Evolutionary conservation across 2,113 vertebrate species (phyloP).

Genomic region (Rattus rattus): DNA sequence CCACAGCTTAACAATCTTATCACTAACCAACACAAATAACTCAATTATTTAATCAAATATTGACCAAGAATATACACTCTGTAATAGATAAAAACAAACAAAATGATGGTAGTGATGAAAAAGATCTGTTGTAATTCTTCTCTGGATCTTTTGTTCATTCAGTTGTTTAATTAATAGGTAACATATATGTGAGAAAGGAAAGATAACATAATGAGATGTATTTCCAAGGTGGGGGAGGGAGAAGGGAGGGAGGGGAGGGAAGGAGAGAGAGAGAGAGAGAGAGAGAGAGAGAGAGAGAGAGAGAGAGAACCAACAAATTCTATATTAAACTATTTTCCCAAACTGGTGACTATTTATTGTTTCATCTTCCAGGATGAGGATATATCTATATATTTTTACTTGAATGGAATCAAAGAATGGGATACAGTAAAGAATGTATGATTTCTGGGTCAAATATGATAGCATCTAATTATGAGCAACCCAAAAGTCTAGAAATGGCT

Average conservation of each 20-base stretch:
- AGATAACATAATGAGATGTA: not conserved
- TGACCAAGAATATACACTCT: not conserved
- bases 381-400: not conserved
- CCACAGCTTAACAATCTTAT: not conserved
- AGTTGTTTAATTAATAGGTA: not conserved
- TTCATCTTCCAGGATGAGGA: not conserved
- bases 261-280: not conserved
- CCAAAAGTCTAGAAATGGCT: not conserved
- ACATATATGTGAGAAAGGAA: not conserved
- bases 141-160: not conserved
- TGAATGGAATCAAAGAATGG: not conserved
- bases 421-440: not conserved
- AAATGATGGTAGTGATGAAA: not conserved
- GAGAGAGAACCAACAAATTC: not conserved
- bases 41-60: not conserved
- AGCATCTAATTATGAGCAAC: no score
- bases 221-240: no score
- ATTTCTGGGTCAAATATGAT: not conserved
- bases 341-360: not conserved
- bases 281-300: not conserved
- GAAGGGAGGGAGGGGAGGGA: no score
- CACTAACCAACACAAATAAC: no score
- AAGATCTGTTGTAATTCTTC: not conserved
- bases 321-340: not conserved
- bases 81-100: not conserved